Conservation (phyloP, 2,797 vertebrate genomes). For the Podarcis lilfordi region DNA sequence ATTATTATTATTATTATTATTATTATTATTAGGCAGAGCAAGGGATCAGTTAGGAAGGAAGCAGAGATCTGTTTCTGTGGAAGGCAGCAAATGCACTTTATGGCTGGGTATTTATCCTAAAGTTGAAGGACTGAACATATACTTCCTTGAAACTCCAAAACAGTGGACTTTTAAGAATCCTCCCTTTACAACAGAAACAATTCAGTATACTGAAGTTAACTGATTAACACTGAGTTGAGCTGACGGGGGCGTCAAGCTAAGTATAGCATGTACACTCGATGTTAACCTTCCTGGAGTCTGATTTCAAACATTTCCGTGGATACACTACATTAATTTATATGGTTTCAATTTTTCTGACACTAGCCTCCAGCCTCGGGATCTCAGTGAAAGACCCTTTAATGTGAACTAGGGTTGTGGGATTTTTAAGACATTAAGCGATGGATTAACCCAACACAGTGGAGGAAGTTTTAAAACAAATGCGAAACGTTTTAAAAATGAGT, state of each 20-base stretch:
- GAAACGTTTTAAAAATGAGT: background rate
- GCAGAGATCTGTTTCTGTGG: background rate
- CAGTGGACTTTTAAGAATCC: background rate
- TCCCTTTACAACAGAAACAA: background rate
- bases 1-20: too few species aligned
- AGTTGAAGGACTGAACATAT: background rate
- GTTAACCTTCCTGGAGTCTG: background rate
- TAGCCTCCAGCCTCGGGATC: background rate
- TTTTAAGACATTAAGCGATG: background rate
- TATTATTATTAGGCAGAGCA: background rate
- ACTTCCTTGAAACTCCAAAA: conserved; percentile 1
- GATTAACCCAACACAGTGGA: background rate
- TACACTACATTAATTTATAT: background rate
- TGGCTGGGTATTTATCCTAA: background rate
- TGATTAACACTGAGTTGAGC: background rate
- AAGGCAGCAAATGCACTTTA: background rate
- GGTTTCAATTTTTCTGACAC: background rate
- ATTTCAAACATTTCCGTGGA: conserved; percentile 28
- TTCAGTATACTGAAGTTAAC: background rate
- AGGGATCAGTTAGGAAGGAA: background rate
- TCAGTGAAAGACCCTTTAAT: background rate
- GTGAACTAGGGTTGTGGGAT: background rate
- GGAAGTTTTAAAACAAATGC: background rate
- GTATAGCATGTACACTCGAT: background rate
- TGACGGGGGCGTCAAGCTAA: background rate